Evolutionary conservation across 2,888 invertebrate species (phyloP).

Genomic region (Oegoconia quadripuncta): DNA sequence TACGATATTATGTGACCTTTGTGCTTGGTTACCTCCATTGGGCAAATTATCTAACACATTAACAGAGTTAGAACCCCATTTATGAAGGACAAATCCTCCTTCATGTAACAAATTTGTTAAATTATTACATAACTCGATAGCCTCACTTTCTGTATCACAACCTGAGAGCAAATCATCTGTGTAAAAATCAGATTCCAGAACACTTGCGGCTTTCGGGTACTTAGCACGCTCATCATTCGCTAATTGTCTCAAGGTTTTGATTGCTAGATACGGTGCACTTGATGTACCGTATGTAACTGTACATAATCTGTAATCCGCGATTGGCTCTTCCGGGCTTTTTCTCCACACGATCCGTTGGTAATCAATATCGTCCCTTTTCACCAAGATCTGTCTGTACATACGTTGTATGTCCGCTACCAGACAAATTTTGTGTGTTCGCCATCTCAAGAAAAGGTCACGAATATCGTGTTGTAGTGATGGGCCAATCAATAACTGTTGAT

Average conservation of each 20-base stretch:
- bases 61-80: conserved; percentile 6
- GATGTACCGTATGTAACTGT: conserved; percentile 22
- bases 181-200: conserved; percentile 10
- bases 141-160: neutral
- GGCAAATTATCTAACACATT: conserved; percentile 18
- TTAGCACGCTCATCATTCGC: conserved; percentile 14
- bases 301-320: conserved; percentile 15
- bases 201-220: conserved; percentile 15
- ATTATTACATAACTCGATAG: neutral
- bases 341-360: conserved; percentile 20
- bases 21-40: neutral
- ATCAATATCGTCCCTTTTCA: conserved; percentile 10
- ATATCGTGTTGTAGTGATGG: conserved; percentile 20
- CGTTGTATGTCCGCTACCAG: conserved; percentile 14
- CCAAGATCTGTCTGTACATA: conserved; percentile 17
- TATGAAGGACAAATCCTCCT: neutral
- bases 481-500: conserved; percentile 17
- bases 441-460: conserved; percentile 12
- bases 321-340: neutral
- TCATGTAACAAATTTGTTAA: neutral
- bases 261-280: conserved; percentile 21
- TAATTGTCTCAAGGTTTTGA: conserved; percentile 15
- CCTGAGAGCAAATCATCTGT: conserved; percentile 7
- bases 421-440: conserved; percentile 13
- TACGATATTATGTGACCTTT: neutral